These are phyloP conservation scores for Champsocephalus gunnari DNA, from an alignment of 2,797 vertebrate genomes.

Conservation along the genomic window DNA sequence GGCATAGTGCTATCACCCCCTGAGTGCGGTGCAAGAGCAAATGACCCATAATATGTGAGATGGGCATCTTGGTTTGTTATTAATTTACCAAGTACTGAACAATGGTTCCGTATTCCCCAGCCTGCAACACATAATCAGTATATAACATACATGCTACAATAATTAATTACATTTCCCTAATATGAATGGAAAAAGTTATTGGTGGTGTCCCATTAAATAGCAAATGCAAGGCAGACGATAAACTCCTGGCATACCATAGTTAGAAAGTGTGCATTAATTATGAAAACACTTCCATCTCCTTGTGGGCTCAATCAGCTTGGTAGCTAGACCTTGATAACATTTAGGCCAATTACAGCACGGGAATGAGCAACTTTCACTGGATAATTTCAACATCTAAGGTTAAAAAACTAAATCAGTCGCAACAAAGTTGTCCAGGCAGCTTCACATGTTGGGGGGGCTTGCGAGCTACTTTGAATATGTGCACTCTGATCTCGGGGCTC, in stretches of 20 bases:
- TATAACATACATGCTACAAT: not conserved
- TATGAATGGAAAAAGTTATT: slow-evolving; percentile 15
- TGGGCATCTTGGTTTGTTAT: not conserved
- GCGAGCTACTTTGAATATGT: slow-evolving; percentile 47
- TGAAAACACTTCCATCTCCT: slow-evolving; percentile 33
- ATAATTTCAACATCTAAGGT: slow-evolving; percentile 35
- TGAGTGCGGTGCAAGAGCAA: slow-evolving; percentile 19
- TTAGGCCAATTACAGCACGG: slow-evolving; percentile 27
- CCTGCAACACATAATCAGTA: slow-evolving; percentile 10
- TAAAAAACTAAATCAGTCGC: slow-evolving; percentile 24
- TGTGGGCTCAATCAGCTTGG: slow-evolving; percentile 34
- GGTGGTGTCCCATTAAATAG: slow-evolving; percentile 44
- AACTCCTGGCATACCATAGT: slow-evolving; percentile 27
- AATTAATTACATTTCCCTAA: slow-evolving; percentile 41
- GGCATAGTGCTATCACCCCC: not conserved
- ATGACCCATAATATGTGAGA: slow-evolving; percentile 19
- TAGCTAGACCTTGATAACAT: slow-evolving; percentile 10
- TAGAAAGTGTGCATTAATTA: slow-evolving; percentile 61
- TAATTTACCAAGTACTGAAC: slow-evolving; percentile 16
- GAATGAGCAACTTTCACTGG: slow-evolving; percentile 19
- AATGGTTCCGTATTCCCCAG: slow-evolving; percentile 19
- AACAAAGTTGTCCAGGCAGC: slow-evolving; percentile 20
- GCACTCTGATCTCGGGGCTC: slow-evolving; percentile 63
- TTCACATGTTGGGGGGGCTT: slow-evolving; percentile 20
- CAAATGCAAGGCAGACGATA: slow-evolving; percentile 23